A percentile compares a stretch with the other conserved stretches of the same genome.
Evolutionary conservation across 2,888 invertebrate genomes (phyloP).

Genomic region (Caenorhabditis becei): DNA sequence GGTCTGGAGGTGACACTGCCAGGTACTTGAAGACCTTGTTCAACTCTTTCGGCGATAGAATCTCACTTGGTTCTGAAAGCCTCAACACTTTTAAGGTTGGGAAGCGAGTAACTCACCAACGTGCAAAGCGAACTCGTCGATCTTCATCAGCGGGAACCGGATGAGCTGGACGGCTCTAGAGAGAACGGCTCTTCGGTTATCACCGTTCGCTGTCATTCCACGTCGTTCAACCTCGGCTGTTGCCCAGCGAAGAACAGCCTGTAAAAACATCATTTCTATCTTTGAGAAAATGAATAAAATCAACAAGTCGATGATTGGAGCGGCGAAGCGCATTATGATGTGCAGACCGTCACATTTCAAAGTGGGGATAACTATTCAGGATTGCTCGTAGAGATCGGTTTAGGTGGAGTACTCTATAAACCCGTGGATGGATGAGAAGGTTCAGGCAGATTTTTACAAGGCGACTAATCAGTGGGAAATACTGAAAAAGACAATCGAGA

Average conservation of each 20-base stretch:
- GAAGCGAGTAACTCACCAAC: slow-evolving; percentile 50
- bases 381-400: neutral
- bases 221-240: slow-evolving; percentile 86
- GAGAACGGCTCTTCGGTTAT: slow-evolving; percentile 87
- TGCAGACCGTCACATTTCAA: slow-evolving; percentile 75
- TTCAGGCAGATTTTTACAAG: slow-evolving; percentile 67
- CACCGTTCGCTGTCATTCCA: slow-evolving; percentile 86
- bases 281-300: slow-evolving; percentile 42
- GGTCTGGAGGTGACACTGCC: slow-evolving; percentile 87
- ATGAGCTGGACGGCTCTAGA: slow-evolving; percentile 88
- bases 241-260: slow-evolving; percentile 77
- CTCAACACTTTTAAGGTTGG: slow-evolving; percentile 7
- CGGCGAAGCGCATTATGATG: slow-evolving; percentile 73
- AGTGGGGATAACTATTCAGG: slow-evolving; percentile 28
- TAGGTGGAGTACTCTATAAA: slow-evolving; percentile 79
- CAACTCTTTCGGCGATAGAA: slow-evolving; percentile 88
- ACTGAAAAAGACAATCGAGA: slow-evolving; percentile 73
- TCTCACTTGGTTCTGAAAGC: slow-evolving; percentile 85
- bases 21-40: slow-evolving; percentile 86
- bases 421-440: slow-evolving; percentile 78
- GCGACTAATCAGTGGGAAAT: slow-evolving; percentile 77
- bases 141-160: slow-evolving; percentile 90
- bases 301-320: slow-evolving; percentile 49
- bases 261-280: slow-evolving; percentile 37
- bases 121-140: slow-evolving; percentile 89